These are phyloP conservation scores for Pseudocheirus occidentalis DNA, from an alignment of 2,797 vertebrate genomes.

Conservation along the genomic window DNA sequence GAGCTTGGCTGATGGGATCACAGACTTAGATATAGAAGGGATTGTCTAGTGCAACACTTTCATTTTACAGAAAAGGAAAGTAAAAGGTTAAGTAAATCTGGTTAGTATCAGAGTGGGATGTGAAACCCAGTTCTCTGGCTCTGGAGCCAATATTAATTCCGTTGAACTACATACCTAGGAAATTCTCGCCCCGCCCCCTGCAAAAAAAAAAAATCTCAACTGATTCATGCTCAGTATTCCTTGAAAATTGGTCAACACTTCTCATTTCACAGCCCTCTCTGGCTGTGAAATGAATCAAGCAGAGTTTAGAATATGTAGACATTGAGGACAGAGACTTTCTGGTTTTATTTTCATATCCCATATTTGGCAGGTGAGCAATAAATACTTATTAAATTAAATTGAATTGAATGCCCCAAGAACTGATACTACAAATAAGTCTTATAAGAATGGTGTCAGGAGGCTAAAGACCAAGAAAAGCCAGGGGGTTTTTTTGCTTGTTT, in stretches of 20 bases:
- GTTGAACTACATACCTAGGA: background rate
- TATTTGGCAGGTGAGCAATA: background rate
- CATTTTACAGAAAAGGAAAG: background rate
- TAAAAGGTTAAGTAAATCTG: background rate
- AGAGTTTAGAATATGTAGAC: background rate
- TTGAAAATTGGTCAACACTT: background rate
- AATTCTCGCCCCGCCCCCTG: background rate
- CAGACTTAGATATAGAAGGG: background rate
- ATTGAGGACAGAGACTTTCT: background rate
- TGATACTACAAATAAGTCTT: background rate
- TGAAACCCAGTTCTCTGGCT: background rate
- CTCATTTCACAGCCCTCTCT: background rate
- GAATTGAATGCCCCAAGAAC: background rate
- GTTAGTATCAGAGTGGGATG: background rate
- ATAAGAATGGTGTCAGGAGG: background rate
- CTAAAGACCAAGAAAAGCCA: background rate
- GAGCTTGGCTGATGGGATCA: background rate
- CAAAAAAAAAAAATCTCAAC: background rate
- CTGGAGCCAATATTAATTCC: background rate
- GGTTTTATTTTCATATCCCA: background rate
- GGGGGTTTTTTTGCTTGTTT: too few species aligned
- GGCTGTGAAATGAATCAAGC: background rate
- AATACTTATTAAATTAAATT: background rate
- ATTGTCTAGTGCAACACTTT: background rate
- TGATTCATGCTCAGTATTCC: background rate